phyloP scores from a whole-genome alignment of 2,113 vertebrate genomes.

The Mionectes macconnelli region DNA sequence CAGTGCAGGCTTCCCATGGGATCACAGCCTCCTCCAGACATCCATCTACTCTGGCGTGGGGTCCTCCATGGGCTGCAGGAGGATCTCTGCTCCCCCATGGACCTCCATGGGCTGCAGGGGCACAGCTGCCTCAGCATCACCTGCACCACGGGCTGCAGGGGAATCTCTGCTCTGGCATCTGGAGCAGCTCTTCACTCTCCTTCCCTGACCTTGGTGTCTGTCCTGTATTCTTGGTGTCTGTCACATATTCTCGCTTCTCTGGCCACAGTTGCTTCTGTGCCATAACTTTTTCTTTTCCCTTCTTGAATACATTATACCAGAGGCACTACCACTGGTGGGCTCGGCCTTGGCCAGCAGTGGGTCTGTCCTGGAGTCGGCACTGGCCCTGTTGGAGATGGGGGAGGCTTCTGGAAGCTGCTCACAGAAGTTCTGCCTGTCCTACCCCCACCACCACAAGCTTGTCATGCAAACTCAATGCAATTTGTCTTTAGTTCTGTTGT shows the following conservation, averaged over 20 bases:
- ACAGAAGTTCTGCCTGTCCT: not conserved
- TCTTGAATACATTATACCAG: not conserved
- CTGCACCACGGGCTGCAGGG: not conserved
- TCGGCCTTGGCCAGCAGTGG: not conserved
- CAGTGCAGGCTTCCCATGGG: not conserved
- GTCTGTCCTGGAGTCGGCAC: not conserved
- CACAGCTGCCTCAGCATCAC: not conserved
- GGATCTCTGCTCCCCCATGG: not conserved
- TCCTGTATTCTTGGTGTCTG: not conserved
- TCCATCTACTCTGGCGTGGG: not conserved
- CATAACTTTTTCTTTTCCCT: not conserved
- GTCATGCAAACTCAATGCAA: not conserved
- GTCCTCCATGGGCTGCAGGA: not conserved
- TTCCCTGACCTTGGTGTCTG: not conserved
- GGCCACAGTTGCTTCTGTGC: not conserved
- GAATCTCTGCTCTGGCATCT: not conserved
- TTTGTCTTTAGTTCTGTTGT: not conserved
- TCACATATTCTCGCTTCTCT: not conserved
- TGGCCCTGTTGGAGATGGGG: not conserved
- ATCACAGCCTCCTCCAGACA: not conserved
- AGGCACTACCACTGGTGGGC: fast-evolving
- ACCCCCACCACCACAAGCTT: not conserved
- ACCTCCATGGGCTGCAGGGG: not conserved
- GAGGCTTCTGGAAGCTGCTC: not conserved
- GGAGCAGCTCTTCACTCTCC: not conserved